Evolutionary conservation across 2,113 vertebrate species (phyloP).

Genomic region (Lamprotornis superbus): DNA sequence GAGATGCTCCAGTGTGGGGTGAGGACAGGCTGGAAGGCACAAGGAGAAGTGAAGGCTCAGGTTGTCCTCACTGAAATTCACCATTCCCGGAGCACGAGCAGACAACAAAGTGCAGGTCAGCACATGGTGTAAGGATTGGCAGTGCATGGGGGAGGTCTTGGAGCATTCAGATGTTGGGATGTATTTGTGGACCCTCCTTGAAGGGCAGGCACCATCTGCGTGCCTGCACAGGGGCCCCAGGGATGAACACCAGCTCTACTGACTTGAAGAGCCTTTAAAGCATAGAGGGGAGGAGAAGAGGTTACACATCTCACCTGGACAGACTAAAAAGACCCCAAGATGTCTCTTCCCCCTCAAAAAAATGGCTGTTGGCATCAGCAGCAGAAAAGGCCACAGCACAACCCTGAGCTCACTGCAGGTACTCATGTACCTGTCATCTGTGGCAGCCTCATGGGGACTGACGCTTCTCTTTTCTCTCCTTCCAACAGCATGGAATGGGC

Average conservation of each 20-base stretch:
- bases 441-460: rapidly evolving
- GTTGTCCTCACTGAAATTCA: neutral
- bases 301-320: neutral
- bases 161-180: neutral
- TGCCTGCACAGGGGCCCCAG: neutral
- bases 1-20: rapidly evolving
- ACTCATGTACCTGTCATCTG: neutral
- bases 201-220: neutral
- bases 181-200: neutral
- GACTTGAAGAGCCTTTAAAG: neutral
- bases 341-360: neutral
- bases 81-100: rapidly evolving
- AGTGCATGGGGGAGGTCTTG: neutral
- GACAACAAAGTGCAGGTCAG: neutral
- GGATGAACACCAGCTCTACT: neutral
- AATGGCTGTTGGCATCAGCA: neutral
- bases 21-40: neutral
- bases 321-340: neutral
- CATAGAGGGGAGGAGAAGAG: neutral
- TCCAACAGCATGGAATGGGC: constrained; percentile 84
- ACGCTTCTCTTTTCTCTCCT: neutral
- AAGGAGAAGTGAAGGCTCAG: rapidly evolving
- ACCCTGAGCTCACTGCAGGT: neutral
- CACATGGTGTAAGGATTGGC: rapidly evolving
- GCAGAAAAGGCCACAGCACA: neutral